Conservation (phyloP, 2,888 invertebrate species). For the Cetonia aurata region DNA sequence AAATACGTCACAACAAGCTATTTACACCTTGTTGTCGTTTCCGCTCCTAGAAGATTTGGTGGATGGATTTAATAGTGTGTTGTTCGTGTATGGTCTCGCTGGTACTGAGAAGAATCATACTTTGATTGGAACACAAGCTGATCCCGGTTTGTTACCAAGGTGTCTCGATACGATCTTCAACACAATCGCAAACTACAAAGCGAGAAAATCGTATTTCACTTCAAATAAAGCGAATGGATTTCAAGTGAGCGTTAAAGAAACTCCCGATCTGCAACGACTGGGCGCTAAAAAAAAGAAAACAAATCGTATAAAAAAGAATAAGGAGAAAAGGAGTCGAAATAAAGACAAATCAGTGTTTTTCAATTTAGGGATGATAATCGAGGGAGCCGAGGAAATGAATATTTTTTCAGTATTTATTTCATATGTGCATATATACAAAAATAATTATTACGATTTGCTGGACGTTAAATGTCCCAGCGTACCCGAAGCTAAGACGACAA, state of each 20-base stretch:
- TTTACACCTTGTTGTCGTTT: background rate
- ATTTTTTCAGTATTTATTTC: slow-evolving; percentile 12
- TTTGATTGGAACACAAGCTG: background rate
- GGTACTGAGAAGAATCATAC: background rate
- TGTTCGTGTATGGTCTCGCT: slow-evolving; percentile 1
- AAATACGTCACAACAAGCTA: slow-evolving; percentile 5
- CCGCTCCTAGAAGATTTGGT: slow-evolving; percentile 14
- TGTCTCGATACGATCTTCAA: slow-evolving; percentile 15
- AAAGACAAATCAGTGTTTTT: background rate
- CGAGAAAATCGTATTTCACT: slow-evolving; percentile 3
- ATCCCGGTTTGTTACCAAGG: slow-evolving; percentile 20
- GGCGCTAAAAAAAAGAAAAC: no score
- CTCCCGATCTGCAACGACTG: background rate
- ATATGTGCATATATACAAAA: slow-evolving; percentile 11
- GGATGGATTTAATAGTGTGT: background rate
- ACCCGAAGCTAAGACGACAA: background rate
- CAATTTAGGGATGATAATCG: slow-evolving; percentile 1
- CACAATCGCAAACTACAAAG: slow-evolving; percentile 1
- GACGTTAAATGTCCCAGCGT: background rate
- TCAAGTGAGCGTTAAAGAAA: background rate
- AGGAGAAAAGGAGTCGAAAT: background rate
- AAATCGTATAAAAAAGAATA: no score
- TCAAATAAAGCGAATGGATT: background rate
- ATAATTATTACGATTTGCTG: slow-evolving; percentile 7
- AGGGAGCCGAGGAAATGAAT: background rate